Base-by-base conservation (phyloP, 2,797 vertebrate genomes). In the Pangasius mekongensis region DNA sequence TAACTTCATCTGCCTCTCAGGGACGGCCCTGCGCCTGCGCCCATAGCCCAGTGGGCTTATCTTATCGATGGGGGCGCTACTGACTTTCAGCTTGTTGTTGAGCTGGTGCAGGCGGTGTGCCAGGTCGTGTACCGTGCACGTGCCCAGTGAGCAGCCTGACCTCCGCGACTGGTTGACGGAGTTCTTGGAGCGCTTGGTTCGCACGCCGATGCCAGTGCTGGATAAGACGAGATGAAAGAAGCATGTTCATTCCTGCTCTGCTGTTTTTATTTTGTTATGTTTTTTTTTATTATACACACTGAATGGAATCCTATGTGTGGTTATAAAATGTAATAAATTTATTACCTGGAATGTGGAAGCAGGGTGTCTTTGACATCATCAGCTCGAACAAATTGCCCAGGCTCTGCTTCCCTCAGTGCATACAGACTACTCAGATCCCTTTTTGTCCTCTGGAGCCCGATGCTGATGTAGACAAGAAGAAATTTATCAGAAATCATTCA, bases 21-120 rank as follows among this genome's bases (percentile, higher is more conserved):
- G 93, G 36, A 97, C 87, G 33, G 97, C 96, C 36, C 96, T 94
- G 89, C 98, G 97, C 89, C 97, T 94, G 74, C 98, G 96, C 88
- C 98, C 98, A n/a, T 99, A 99, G 91, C 98, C 98, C 39, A 96
- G 94, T 0, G 97, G 95, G 89, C 97, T 97, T 93, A 99, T 97
- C 93, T 98, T 99, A 87, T 82, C 94, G 3, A 90, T 5, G 0
- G 98, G 98, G 6, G 97, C 97, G 5, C 84, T 94, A 74, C 91
- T 94, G 58, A 94, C 96, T 92, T 96, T 99, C 2, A 95, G 84
- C 92, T 96, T 97, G 94, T 96, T 97, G 11, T 95, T 97, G 83
- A 97, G 93, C 91, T 97, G 95, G 93, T 96, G 96, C 93, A 99
- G 95, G 84, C 97, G 96, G 89, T 98, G 96, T 16, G 96, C 97